Conservation (phyloP, 2,888 invertebrate genomes). For the Rosalia funebris region DNA sequence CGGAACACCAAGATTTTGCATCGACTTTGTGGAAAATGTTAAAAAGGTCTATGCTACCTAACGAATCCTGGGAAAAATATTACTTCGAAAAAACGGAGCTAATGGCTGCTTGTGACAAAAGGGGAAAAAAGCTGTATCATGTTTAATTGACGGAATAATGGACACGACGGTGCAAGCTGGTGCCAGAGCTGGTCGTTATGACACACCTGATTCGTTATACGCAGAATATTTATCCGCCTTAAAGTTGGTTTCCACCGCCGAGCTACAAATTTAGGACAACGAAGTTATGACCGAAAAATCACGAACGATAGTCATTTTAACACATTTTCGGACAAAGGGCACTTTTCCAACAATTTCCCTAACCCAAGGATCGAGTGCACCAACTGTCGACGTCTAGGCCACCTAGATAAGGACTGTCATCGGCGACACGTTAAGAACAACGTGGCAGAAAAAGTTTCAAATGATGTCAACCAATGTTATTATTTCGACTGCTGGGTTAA, state of each 20-base stretch:
- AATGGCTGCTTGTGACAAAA: neutral
- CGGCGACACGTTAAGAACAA: neutral
- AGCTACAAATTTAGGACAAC: neutral
- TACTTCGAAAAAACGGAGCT: neutral
- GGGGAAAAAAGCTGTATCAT: conserved; percentile 1
- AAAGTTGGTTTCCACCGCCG: neutral
- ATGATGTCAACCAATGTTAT: neutral
- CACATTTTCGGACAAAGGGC: neutral
- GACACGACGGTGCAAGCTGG: neutral
- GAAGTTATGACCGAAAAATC: neutral
- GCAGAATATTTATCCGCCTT: neutral
- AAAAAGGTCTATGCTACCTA: neutral
- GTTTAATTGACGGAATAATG: neutral
- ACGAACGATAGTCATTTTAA: neutral
- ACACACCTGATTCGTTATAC: neutral
- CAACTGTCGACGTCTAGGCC: neutral
- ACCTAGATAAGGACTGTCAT: neutral
- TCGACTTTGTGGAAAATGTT: neutral
- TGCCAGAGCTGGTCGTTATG: neutral
- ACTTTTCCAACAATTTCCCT: neutral
- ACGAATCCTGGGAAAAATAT: neutral
- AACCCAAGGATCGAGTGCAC: neutral
- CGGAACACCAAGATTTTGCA: neutral
- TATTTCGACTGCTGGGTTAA: neutral
- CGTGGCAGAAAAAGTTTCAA: neutral